Evolutionary conservation across 2,888 invertebrate genomes (phyloP), one percentile per base, ranked within the genome.

Genomic region (Torymus auratus): DNA sequence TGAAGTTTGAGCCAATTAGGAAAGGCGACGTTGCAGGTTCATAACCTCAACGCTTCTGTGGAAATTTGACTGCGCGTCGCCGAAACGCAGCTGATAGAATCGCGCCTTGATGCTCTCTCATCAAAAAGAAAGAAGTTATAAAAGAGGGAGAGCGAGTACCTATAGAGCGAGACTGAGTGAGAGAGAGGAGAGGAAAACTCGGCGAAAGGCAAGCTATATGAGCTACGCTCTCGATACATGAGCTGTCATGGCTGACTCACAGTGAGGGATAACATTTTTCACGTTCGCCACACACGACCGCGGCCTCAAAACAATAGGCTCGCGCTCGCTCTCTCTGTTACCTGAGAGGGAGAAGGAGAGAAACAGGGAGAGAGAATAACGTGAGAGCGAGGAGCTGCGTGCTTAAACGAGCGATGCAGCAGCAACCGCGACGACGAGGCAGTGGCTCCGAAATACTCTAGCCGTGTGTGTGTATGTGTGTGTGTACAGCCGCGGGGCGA

Each of bases 181-280:
- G 41, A 60, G 67, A 53, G 55, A 41, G 68, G 72, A 75, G 41
- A 62, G 68, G 70, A 80, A 80, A 80, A 77, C 69, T 72, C 61
- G 53, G 81, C 78, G 78, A 78, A 81, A 81, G 76, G 77, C 76
- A 72, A 41, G 41, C 41, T 41, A 41, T 41, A 41, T 41, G 41
- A 41, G 41, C 41, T 41, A 41, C 41, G 41, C 68, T 77, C 62
- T 41, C 28, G 67, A n/a, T 56, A 67, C 20, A 80, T 70, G 83
- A 85, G 84, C 86, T 87, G 88, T 89, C 89, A 89, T 89, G 89
- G 89, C 89, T 88, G 89, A 89, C 88, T 89, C 89, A 87, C 85
- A 83, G 84, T 78, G 64, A 81, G 77, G 65, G 71, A 76, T 71
- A 80, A 69, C 65, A 80, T 75, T 78, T 75, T 78, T 82, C 41